Conservation (phyloP, 1,140 invertebrate genomes). For the Calosoma granatense region DNA sequence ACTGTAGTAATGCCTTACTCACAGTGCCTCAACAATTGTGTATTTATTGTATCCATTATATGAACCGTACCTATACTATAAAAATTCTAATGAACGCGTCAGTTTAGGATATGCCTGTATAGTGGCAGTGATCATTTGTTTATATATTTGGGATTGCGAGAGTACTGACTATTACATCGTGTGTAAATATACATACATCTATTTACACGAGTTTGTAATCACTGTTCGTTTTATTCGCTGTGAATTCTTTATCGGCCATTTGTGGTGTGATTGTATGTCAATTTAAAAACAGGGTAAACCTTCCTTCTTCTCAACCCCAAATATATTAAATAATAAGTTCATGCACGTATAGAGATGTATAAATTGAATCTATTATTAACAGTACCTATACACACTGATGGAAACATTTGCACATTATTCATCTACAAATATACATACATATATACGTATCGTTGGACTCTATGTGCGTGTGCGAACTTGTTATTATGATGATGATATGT, state of each 20-base stretch:
- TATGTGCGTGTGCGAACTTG: too few relatives aligned
- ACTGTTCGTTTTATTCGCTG: background rate
- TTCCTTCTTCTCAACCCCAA: background rate
- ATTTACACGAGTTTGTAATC: background rate
- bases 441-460: too few relatives aligned
- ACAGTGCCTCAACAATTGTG: conserved; percentile 37
- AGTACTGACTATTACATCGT: background rate
- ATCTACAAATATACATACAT: too few relatives aligned
- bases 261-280: background rate
- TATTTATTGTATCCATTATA: conserved; percentile 25
- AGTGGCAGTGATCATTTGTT: background rate
- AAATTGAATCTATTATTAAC: too few relatives aligned
- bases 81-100: background rate
- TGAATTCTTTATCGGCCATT: background rate
- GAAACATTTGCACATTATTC: too few relatives aligned
- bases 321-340: background rate
- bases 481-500: too few relatives aligned
- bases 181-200: background rate
- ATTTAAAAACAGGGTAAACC: background rate
- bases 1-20: conserved; percentile 38
- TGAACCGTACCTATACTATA: background rate
- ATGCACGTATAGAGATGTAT: too few relatives aligned
- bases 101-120: background rate
- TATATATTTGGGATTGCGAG: background rate
- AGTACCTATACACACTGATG: too few relatives aligned